phyloP scores from a whole-genome alignment of 2,113 vertebrate genomes.

The Muntiacus reevesi region DNA sequence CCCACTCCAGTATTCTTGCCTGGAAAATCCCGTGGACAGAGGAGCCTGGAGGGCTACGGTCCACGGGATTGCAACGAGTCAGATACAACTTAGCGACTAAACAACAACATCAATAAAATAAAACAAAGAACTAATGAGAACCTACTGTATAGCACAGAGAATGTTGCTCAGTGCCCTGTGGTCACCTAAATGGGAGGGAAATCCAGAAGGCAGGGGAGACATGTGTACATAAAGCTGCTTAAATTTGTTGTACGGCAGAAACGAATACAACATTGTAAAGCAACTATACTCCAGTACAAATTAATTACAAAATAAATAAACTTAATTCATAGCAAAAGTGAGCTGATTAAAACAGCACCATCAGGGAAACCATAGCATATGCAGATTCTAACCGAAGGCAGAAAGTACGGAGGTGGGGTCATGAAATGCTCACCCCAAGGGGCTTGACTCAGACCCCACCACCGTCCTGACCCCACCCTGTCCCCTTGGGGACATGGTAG shows the following conservation, averaged over 20 bases:
- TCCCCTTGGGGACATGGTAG: rapidly evolving
- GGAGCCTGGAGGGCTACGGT: neutral
- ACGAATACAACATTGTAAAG: neutral
- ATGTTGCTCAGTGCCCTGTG: neutral
- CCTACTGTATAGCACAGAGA: neutral
- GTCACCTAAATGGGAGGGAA: neutral
- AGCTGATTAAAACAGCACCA: neutral
- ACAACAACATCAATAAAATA: neutral
- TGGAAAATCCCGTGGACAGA: neutral
- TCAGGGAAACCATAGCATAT: rapidly evolving
- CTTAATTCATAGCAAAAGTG: neutral
- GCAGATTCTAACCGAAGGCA: rapidly evolving
- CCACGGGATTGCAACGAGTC: rapidly evolving
- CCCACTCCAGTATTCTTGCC: neutral
- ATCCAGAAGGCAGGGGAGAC: neutral
- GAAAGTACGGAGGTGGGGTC: rapidly evolving
- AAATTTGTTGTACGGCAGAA: neutral
- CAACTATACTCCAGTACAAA: neutral
- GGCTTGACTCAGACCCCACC: constrained; percentile 16
- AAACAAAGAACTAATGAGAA: neutral
- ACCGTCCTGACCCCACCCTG: rapidly evolving
- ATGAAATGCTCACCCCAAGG: rapidly evolving
- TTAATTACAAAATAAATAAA: neutral
- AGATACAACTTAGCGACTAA: neutral
- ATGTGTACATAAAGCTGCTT: neutral